Conservation (phyloP, 2,797 vertebrate species). For the Selene dorsalis region DNA sequence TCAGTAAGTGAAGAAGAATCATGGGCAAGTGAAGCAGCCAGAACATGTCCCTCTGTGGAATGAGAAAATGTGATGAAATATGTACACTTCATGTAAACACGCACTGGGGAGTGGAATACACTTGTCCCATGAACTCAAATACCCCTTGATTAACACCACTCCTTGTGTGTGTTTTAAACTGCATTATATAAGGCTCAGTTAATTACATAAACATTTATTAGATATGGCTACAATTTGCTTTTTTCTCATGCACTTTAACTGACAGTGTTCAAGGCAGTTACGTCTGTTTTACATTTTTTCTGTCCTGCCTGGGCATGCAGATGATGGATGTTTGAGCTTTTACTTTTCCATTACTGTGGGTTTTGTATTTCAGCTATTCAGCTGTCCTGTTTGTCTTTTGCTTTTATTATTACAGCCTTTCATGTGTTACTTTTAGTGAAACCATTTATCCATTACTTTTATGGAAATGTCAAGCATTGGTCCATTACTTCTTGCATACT, state of each 20-base stretch:
- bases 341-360: background rate
- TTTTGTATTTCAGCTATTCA: background rate
- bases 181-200: background rate
- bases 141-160: background rate
- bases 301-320: background rate
- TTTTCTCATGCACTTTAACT: background rate
- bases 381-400: background rate
- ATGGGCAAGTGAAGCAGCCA: conserved; percentile 1
- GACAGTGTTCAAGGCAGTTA: background rate
- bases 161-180: background rate
- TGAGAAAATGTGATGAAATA: conserved; percentile 27
- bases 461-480: background rate
- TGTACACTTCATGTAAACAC: conserved; percentile 8
- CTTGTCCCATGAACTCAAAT: background rate
- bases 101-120: background rate
- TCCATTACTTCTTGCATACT: background rate
- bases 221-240: background rate
- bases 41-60: conserved; percentile 14
- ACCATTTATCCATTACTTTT: background rate
- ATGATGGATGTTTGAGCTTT: background rate
- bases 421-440: background rate
- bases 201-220: background rate
- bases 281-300: background rate
- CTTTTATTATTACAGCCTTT: background rate
- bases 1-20: conserved; percentile 34